Base-by-base conservation (phyloP, 30 jellyfish, hydroid and myxozoan species). In the Chironex yamaguchii region DNA sequence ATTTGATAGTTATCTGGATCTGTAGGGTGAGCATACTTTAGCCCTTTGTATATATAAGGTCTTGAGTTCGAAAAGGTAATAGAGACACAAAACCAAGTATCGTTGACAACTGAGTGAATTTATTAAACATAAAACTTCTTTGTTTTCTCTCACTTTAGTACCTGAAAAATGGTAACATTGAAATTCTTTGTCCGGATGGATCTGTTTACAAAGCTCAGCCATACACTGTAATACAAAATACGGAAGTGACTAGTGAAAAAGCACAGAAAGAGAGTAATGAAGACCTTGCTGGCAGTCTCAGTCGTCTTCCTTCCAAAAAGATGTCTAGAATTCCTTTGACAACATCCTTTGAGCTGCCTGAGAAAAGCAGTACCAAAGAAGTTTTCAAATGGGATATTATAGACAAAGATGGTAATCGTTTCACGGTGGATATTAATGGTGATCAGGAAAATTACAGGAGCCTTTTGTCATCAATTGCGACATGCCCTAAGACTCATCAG, bases 111-210 rank as follows among this genome's bases (percentile, higher is more conserved):
- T n/a, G n/a, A n/a, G n/a, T n/a, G n/a, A n/a, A n/a, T n/a, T n/a
- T n/a, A n/a, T n/a, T n/a, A n/a, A n/a, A n/a, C n/a, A n/a, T n/a
- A n/a, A n/a, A n/a, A n/a, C n/a, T n/a, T n/a, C n/a, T n/a, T n/a
- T n/a, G n/a, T n/a, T n/a, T n/a, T n/a, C n/a, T n/a, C n/a, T n/a
- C n/a, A n/a, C n/a, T n/a, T n/a, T n/a, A n/a, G n/a, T n/a, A n/a
- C n/a, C n/a, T n/a, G n/a, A n/a, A n/a, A n/a, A n/a, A n/a, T n/a
- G n/a, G n/a, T n/a, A n/a, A n/a, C n/a, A n/a, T n/a, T n/a, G n/a
- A n/a, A n/a, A 48, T 85, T 0, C 29, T 85, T n/a, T 36, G 66
- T 28, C 67, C 95, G 29, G 89, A 85, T 73, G 95, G 95, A 13
- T 49, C 85, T 12, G 79, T 85, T 31, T 71, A 78, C 29, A 32